Evolutionary conservation across 2,797 vertebrate species (phyloP).

Genomic region (Fratercula arctica): DNA sequence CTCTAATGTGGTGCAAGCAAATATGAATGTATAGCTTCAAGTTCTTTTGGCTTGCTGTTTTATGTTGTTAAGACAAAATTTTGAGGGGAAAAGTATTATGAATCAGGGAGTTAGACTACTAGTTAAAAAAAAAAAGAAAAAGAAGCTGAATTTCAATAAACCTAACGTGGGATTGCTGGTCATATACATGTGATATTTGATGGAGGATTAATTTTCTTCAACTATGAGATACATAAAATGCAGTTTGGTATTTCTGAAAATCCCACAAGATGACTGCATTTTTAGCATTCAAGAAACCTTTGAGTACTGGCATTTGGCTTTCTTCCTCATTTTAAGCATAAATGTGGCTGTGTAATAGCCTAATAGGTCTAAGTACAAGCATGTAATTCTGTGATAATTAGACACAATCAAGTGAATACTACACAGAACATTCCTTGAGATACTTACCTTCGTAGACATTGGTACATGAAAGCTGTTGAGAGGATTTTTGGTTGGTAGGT

Average conservation of each 20-base stretch:
- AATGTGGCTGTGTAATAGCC: neutral
- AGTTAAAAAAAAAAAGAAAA: neutral
- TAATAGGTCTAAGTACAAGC: neutral
- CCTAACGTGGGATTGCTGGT: neutral
- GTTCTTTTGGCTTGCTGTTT: neutral
- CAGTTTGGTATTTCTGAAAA: neutral
- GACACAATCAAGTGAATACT: neutral
- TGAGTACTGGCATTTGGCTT: neutral
- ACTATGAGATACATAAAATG: neutral
- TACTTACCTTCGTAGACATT: neutral
- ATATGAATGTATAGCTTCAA: neutral
- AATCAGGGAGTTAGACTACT: neutral
- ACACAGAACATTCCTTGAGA: neutral
- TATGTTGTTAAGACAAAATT: neutral
- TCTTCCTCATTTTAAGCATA: neutral
- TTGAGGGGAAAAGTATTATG: neutral
- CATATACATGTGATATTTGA: neutral
- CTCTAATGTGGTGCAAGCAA: neutral
- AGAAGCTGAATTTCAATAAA: neutral
- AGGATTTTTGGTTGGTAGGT: neutral
- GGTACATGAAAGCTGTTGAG: fast-evolving
- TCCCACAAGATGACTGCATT: neutral
- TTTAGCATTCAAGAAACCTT: neutral
- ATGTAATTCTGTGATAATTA: neutral
- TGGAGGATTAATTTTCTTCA: neutral